Conservation (phyloP, 1,140 invertebrate species). For the Mercenaria mercenaria region DNA sequence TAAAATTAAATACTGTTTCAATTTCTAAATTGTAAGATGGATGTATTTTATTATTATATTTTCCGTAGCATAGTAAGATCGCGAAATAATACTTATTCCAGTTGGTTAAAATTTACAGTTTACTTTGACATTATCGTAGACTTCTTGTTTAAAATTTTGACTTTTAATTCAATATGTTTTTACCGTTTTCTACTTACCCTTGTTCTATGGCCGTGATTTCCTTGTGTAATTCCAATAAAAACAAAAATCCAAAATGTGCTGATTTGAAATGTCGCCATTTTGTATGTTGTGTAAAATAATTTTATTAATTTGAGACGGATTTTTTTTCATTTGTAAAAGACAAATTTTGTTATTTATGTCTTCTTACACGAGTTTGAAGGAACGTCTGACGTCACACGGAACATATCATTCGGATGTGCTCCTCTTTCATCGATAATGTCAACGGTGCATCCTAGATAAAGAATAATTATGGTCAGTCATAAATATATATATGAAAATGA, state of each 20-base stretch:
- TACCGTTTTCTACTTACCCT: constrained; percentile 8
- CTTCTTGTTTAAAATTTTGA: too few species aligned
- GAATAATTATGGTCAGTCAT: not conserved
- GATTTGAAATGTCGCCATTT: not conserved
- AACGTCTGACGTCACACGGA: not conserved
- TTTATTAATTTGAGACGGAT: not conserved
- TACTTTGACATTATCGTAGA: too few species aligned
- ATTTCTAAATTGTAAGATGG: too few species aligned
- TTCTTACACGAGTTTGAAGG: not conserved
- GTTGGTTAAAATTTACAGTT: too few species aligned
- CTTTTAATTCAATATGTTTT: too few species aligned
- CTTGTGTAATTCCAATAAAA: not conserved
- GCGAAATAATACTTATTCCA: too few species aligned
- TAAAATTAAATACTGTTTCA: too few species aligned
- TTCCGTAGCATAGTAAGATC: too few species aligned
- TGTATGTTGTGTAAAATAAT: not conserved
- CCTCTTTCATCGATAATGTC: not conserved
- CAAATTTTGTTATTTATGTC: not conserved
- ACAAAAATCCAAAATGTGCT: not conserved
- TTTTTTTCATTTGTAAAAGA: not conserved
- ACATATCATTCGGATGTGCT: not conserved
- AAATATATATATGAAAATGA: not conserved
- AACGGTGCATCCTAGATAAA: not conserved
- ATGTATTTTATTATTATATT: too few species aligned
- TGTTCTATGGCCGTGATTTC: not conserved